phyloP scores from a whole-genome alignment of 2,797 vertebrate species.

The Crax fasciolata region DNA sequence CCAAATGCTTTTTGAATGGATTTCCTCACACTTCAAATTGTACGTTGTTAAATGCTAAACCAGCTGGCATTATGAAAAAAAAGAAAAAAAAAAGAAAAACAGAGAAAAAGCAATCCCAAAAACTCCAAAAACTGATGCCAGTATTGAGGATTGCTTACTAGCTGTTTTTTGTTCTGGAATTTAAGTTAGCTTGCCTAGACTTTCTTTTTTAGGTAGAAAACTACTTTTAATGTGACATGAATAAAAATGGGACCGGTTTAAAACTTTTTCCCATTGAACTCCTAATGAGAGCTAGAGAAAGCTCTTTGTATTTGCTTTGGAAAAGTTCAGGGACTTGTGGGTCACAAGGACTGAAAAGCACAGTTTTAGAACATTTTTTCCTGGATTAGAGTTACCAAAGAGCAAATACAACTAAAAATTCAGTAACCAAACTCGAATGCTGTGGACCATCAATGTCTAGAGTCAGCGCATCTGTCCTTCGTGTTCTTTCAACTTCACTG shows the following conservation, averaged over 20 bases:
- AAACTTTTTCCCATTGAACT: not conserved
- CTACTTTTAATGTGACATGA: not conserved
- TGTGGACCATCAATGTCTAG: not conserved
- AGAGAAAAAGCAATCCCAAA: not conserved
- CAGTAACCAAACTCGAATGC: not conserved
- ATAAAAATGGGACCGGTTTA: not conserved
- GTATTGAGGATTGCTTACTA: not conserved
- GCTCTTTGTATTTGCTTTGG: not conserved
- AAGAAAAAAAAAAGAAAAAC: not conserved
- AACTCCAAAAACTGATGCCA: not conserved
- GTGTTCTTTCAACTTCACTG: not conserved
- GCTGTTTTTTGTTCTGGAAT: slow-evolving; percentile 36
- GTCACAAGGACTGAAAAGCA: not conserved
- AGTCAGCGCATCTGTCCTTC: not conserved
- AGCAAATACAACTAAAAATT: not conserved
- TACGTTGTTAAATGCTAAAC: slow-evolving; percentile 37
- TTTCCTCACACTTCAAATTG: slow-evolving; percentile 72
- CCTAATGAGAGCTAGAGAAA: not conserved
- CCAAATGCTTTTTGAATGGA: slow-evolving; percentile 69
- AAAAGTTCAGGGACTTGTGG: not conserved
- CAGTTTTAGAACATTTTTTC: not conserved
- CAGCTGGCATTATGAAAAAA: not conserved
- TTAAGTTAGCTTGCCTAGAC: not conserved
- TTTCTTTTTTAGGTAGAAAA: not conserved
- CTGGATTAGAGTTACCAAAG: not conserved